Conservation (phyloP, 2,888 invertebrate species). For the Eupsilia transversa region DNA sequence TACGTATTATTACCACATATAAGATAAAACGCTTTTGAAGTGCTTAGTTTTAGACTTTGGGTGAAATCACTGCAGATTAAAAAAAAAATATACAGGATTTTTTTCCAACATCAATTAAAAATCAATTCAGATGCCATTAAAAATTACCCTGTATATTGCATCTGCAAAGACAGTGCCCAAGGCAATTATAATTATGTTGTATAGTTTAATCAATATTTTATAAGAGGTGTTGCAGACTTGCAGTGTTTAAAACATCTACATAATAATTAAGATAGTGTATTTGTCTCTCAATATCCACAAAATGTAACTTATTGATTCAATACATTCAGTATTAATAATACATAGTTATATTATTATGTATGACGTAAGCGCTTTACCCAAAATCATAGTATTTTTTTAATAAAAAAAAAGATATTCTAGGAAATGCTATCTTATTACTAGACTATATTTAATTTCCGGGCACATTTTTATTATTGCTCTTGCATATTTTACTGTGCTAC, state of each 20-base stretch:
- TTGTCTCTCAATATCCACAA: conserved; percentile 55
- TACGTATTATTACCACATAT: conserved; percentile 26
- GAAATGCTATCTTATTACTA: conserved; percentile 51
- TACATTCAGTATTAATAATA: conserved; percentile 82
- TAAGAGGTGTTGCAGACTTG: conserved; percentile 46
- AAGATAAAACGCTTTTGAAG: conserved; percentile 40
- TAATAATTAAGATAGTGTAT: conserved; percentile 39
- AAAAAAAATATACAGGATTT: neutral
- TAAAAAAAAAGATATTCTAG: conserved; percentile 64
- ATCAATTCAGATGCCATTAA: neutral
- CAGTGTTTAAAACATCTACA: conserved; percentile 15
- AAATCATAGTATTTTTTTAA: conserved; percentile 85
- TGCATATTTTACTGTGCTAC: conserved; percentile 41
- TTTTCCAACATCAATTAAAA: conserved; percentile 4
- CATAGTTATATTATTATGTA: conserved; percentile 63
- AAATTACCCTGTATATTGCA: neutral
- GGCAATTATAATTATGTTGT: conserved; percentile 1
- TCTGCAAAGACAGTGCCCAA: conserved; percentile 25
- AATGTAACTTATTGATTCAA: conserved; percentile 67
- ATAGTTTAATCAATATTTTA: conserved; percentile 26
- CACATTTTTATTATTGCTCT: conserved; percentile 68
- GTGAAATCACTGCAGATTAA: neutral
- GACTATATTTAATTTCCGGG: conserved; percentile 57
- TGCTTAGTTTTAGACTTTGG: conserved; percentile 24
- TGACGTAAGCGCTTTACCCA: conserved; percentile 78